phyloP scores from a whole-genome alignment of 2,797 vertebrate genomes.

The Melopsittacus undulatus region DNA sequence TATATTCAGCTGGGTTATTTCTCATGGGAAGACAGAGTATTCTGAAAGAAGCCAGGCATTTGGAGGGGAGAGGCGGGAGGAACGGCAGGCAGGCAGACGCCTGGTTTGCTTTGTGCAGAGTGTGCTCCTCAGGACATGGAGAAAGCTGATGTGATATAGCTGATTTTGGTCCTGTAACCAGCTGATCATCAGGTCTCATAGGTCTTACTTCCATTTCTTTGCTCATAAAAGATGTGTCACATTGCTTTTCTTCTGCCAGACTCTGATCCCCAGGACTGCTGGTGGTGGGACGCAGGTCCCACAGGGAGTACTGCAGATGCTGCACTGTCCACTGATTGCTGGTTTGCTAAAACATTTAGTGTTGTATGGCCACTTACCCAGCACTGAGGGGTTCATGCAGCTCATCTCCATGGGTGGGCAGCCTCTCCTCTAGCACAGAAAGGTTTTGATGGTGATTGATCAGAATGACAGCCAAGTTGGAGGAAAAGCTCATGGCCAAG shows the following conservation, averaged over 20 bases:
- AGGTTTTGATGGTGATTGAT: fast-evolving
- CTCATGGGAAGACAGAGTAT: conserved; percentile 42
- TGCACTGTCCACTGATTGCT: not conserved
- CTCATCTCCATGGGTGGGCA: not conserved
- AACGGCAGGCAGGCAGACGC: not conserved
- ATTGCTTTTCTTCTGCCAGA: not conserved
- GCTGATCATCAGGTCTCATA: fast-evolving
- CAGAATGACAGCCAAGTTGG: not conserved
- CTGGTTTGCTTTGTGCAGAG: not conserved
- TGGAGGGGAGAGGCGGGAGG: not conserved
- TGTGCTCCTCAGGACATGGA: not conserved
- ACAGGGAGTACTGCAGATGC: not conserved
- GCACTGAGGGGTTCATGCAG: not conserved
- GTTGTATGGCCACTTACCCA: not conserved
- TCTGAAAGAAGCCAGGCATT: conserved; percentile 8
- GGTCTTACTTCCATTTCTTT: not conserved
- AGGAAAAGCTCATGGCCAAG: not conserved
- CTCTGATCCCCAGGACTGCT: not conserved
- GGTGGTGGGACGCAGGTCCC: not conserved
- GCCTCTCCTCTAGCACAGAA: not conserved
- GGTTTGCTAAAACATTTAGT: not conserved
- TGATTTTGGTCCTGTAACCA: not conserved
- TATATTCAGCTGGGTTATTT: conserved; percentile 57
- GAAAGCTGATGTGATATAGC: not conserved
- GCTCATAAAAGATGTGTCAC: not conserved